Conservation (phyloP, 2,797 vertebrate species). For the Jordanella pulchra region DNA sequence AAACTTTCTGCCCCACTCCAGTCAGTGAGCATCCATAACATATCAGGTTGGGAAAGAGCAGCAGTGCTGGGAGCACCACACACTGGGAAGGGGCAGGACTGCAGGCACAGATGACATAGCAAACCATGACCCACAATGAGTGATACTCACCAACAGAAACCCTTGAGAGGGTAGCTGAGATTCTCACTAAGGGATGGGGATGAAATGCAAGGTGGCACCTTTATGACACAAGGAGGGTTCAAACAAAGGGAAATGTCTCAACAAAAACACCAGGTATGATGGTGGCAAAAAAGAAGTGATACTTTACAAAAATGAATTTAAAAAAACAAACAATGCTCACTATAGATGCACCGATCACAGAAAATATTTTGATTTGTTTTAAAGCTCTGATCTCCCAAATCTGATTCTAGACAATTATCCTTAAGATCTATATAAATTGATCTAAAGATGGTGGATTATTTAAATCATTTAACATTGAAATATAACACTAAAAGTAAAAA, state of each 20-base stretch:
- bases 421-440: background rate
- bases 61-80: conserved; percentile 62
- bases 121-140: conserved; percentile 65
- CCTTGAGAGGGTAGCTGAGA: conserved; percentile 74
- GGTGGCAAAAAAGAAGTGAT: conserved; percentile 59
- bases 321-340: background rate
- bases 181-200: conserved; percentile 79
- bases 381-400: background rate
- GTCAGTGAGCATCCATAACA: conserved; percentile 42
- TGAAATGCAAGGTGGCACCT: conserved; percentile 81
- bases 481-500: background rate
- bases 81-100: conserved; percentile 68
- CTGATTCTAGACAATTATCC: background rate
- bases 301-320: conserved; percentile 1
- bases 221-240: conserved; percentile 75
- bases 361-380: background rate
- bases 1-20: conserved; percentile 33
- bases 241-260: conserved; percentile 76
- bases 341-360: background rate
- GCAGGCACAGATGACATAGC: conserved; percentile 62
- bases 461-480: background rate
- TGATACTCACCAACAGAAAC: conserved; percentile 76
- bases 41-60: conserved; percentile 25
- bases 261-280: conserved; percentile 68
- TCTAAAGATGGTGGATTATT: background rate